These are phyloP conservation scores for Acestrorhynchus altus DNA, from an alignment of 2,797 vertebrate genomes.

Conservation along the genomic window DNA sequence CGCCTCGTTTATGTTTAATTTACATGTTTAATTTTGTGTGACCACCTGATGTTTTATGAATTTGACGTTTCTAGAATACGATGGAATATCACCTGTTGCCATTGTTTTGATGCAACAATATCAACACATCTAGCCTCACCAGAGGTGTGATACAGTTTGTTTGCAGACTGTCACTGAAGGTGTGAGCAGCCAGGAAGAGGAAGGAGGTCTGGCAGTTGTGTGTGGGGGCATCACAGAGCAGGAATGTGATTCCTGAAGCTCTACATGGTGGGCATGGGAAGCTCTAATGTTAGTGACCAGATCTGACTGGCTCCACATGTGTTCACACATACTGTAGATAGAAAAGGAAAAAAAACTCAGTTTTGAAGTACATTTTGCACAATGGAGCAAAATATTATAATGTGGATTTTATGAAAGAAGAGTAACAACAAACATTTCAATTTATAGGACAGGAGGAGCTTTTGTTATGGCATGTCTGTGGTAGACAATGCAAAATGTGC, in stretches of 20 bases:
- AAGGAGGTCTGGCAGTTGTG: slow-evolving; percentile 57
- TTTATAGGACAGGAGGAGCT: slow-evolving; percentile 15
- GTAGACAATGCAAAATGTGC: slow-evolving; percentile 1
- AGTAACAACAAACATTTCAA: slow-evolving; percentile 14
- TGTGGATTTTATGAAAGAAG: slow-evolving; percentile 27
- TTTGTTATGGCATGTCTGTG: slow-evolving; percentile 21
- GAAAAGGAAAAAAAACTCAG: too few species aligned
- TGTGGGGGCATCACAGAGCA: background rate
- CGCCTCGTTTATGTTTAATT: too few species aligned
- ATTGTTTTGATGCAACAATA: background rate
- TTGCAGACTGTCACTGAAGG: slow-evolving; percentile 60
- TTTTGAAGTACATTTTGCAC: slow-evolving; percentile 2
- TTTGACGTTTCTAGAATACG: slow-evolving; percentile 6
- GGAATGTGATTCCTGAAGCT: slow-evolving; percentile 8
- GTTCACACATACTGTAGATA: background rate
- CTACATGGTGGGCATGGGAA: background rate
- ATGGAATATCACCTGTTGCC: background rate
- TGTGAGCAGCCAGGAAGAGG: slow-evolving; percentile 63
- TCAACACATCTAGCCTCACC: background rate
- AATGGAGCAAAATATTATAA: slow-evolving; percentile 20
- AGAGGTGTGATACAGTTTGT: slow-evolving; percentile 32
- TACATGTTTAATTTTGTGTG: too few species aligned
- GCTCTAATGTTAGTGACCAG: too few species aligned
- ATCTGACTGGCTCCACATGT: too few species aligned
- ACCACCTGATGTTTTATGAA: background rate